Evolutionary conservation across 2,888 invertebrate species (phyloP), one percentile per base, ranked within the genome.

Genomic region (Acleris cristana): DNA sequence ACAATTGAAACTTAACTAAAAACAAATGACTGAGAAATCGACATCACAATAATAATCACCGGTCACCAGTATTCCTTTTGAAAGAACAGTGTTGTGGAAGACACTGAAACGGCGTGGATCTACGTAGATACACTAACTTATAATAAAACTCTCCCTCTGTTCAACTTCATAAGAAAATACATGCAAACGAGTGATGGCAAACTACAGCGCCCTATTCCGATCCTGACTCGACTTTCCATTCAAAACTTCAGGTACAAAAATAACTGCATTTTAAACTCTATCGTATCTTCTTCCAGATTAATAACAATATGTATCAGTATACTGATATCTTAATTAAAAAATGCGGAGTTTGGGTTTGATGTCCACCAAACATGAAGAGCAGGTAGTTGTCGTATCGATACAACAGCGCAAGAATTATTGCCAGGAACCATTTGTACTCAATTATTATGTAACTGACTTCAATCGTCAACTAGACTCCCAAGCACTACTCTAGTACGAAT

Each of bases 231-330:
- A 70, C 76, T 78, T 72, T 73, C 78, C 82, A 85, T 90, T 91
- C 90, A 90, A 90, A 86, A 91, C 79, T 82, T 86, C 82, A 78
- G 82, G 79, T 91, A 91, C 85, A 92, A 92, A 92, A 92, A 91
- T 92, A 92, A 91, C 88, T 76, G 78, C 80, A 81, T 83, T 84
- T 84, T 84, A 81, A 89, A 87, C 85, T 83, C 80, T 79, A 69
- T 79, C 75, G 78, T 81, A 79, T 82, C 75, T 71, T 82, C 79
- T 77, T 79, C 73, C 68, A 83, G 86, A 80, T 75, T 77, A 82
- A 79, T 81, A 82, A 84, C 82, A 80, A 56, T 21, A 23, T 14
- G 56, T 49, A 60, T 66, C 54, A 58, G 53, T 54, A 53, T 62
- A 66, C 19, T 23, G 62, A 57, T 53, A 30, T 62, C 26, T 48